These are phyloP conservation scores for Parasteatoda lunata DNA, from an alignment of 2,888 invertebrate species.

Conservation along the genomic window DNA sequence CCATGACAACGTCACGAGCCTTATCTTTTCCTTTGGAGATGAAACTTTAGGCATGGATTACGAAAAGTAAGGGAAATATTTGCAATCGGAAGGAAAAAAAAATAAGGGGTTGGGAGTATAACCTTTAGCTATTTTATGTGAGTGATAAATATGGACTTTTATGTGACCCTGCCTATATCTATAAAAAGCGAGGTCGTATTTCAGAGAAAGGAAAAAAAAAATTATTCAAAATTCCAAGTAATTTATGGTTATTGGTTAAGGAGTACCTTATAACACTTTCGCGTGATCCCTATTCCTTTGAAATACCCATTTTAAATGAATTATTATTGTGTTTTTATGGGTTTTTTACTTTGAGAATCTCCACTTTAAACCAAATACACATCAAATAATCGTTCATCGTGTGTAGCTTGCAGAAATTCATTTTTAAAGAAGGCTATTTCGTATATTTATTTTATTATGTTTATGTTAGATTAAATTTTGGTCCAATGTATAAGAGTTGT, in stretches of 20 bases:
- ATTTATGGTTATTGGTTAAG: conserved; percentile 57
- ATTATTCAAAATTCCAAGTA: conserved; percentile 27
- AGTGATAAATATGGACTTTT: conserved; percentile 60
- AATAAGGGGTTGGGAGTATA: conserved; percentile 7
- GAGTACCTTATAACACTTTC: conserved; percentile 30
- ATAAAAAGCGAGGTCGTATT: conserved; percentile 43
- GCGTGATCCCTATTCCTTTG: conserved; percentile 5
- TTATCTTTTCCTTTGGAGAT: conserved; percentile 55
- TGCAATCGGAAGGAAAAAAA: conserved; percentile 41
- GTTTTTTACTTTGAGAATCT: background rate
- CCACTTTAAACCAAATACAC: background rate
- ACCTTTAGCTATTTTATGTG: conserved; percentile 44
- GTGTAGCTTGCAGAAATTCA: no score
- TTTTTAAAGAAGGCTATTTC: no score
- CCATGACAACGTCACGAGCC: conserved; percentile 52
- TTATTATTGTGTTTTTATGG: conserved; percentile 35
- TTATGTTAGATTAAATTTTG: no score
- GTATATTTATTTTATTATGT: no score
- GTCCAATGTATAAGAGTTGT: no score
- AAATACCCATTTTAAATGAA: conserved; percentile 14
- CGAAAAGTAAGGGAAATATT: conserved; percentile 65
- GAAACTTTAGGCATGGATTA: conserved; percentile 66
- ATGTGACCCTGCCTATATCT: conserved; percentile 38
- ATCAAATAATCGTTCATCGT: no score
- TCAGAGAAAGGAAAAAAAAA: background rate